Evolutionary conservation across 2,113 vertebrate genomes (phyloP), one percentile per base, ranked within the genome.

Genomic region (Indicator indicator): DNA sequence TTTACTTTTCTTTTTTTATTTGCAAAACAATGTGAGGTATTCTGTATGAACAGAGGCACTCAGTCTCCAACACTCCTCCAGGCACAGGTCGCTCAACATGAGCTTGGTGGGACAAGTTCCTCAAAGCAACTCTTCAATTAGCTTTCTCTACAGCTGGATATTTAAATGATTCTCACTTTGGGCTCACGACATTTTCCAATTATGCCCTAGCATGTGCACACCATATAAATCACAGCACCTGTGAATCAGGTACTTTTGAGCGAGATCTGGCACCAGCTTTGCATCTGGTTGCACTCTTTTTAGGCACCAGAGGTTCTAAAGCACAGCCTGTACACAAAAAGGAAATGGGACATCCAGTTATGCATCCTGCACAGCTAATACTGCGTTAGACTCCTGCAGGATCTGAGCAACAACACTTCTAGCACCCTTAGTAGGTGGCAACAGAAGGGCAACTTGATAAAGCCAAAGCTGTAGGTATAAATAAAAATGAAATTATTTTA

Each of bases 401-500:
- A 83, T 15, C 69, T 3, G 26, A 82, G 67, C 54, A 78, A 36
- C 81, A 59, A 3, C 21, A 52, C 62, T 83, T 80, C 83, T 56
- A 64, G 64, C 30, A 42, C 48, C 33, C 13, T 33, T 21, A 86
- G 19, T 32, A 13, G 1, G 20, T 69, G 64, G 82, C 73, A 74
- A 21, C 2, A 5, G 52, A 93, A 93, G 68, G 78, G 70, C 73
- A 86, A 72, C 44, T 8, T 50, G 54, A 89, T 62, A 63, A 96
- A 94, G 48, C 19, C 76, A 86, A 95, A 48, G 56, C 60, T 91
- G 9, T 16, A 67, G 44, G 12, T 77, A 89, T 54, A 94, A 95
- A 94, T 90, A 97, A 95, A 97, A 93, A 79, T 63, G 81, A 95
- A 96, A 86, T 19, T 5, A 80, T 75, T 15, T 94, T 71, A 52